phyloP scores from a whole-genome alignment of 2,888 invertebrate genomes.

The Julus scanicus region DNA sequence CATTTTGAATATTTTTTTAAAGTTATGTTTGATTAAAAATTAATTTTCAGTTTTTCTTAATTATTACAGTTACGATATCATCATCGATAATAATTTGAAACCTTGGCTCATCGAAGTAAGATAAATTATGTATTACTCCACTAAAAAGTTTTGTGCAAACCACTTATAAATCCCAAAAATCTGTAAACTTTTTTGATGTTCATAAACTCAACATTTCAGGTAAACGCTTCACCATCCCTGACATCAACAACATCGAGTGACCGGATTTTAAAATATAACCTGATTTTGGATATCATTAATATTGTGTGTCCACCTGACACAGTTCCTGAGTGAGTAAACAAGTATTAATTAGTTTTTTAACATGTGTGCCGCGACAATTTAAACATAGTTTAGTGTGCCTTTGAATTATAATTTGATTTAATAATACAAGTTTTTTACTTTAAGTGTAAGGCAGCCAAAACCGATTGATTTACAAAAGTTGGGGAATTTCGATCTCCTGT shows the following conservation, averaged over 20 bases:
- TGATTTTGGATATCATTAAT: conserved; percentile 91
- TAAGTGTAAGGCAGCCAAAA: conserved; percentile 17
- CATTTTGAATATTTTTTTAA: too few relatives aligned
- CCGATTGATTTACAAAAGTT: not conserved
- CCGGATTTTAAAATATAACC: conserved; percentile 90
- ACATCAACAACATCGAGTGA: conserved; percentile 95
- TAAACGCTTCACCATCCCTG: conserved; percentile 95
- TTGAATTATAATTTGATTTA: not conserved
- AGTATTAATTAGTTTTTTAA: too few relatives aligned
- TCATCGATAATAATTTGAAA: conserved; percentile 92
- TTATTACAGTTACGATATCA: conserved; percentile 80
- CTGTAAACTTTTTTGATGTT: not conserved
- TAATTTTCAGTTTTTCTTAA: too few relatives aligned
- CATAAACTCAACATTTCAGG: conserved; percentile 67
- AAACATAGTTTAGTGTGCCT: not conserved
- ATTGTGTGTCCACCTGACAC: conserved; percentile 90
- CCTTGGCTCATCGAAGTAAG: conserved; percentile 89
- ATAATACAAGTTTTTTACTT: not conserved
- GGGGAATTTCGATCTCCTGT: conserved; percentile 50
- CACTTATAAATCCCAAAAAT: too few relatives aligned
- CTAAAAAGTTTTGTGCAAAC: too few relatives aligned
- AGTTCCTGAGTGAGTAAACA: conserved; percentile 78
- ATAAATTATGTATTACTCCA: not conserved
- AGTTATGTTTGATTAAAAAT: too few relatives aligned
- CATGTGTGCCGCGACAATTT: not conserved